These are phyloP conservation scores for Casuarius casuarius DNA, from an alignment of 2,113 vertebrate species.

Conservation along the genomic window DNA sequence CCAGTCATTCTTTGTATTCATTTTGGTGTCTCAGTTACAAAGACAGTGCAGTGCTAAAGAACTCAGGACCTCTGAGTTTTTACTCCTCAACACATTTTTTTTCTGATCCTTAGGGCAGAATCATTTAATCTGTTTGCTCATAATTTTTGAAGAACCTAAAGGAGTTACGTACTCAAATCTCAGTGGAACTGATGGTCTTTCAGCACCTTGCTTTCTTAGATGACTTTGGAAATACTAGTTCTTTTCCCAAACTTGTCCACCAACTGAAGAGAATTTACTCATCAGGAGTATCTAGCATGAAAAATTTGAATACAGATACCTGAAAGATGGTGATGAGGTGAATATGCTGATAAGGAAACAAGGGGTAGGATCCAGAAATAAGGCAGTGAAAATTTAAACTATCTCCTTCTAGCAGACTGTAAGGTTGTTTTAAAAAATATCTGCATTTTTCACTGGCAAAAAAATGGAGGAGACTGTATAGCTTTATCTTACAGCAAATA, in stretches of 20 bases:
- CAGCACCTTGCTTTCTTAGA: neutral
- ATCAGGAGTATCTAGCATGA: neutral
- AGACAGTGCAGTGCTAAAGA: neutral
- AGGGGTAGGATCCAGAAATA: neutral
- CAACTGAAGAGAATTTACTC: neutral
- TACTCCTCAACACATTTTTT: neutral
- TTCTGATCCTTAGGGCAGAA: neutral
- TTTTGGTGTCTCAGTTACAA: neutral
- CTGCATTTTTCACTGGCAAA: neutral
- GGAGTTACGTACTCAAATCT: neutral
- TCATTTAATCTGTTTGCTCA: neutral
- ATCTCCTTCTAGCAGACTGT: neutral
- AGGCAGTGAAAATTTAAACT: neutral
- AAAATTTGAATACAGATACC: neutral
- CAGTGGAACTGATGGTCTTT: neutral
- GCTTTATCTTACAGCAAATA: neutral
- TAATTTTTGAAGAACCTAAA: neutral
- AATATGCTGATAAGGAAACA: neutral
- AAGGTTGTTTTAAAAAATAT: neutral
- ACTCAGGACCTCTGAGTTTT: neutral
- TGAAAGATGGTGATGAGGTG: neutral
- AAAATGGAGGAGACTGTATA: neutral
- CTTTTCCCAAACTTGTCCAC: neutral
- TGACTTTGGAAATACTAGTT: neutral
- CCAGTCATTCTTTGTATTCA: neutral